Base-by-base conservation (phyloP, 2,888 invertebrate genomes). In the Cerceris rybyensis region DNA sequence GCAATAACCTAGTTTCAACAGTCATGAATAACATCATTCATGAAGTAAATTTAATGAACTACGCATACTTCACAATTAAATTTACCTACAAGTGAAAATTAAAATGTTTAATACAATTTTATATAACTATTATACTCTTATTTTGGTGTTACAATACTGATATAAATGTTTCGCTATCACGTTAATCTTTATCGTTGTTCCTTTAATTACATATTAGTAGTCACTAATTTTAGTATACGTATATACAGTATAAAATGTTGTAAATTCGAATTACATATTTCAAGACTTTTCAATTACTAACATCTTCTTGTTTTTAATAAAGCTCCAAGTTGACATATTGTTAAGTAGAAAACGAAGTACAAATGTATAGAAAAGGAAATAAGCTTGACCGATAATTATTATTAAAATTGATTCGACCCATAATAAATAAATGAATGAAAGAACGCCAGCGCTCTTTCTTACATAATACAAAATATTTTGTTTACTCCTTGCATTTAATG, bases 401-500 rank as follows among this genome's bases (percentile, higher is more conserved):
- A 46, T 6, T 7, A 65, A 55, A 49, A 43, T 50, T 66, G 7
- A 42, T 41, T 50, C 39, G 52, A 50, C 7, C 60, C 54, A 6
- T 63, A 70, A 60, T 70, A 76, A 68, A 76, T 73, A 74, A 59
- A 41, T 28, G 43, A 41, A n/a, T 42, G 58, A 52, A 14, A 77
- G 78, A 78, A 78, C 77, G 77, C 78, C 78, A 64, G 78, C 78
- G 64, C 17, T 64, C 77, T 72, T 61, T 28, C 71, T 72, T 61
- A 11, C 61, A 52, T 41, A 39, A 43, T 55, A 57, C 6, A 50
- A 46, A 60, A 49, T 49, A 69, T 16, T 0, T n/a, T 17, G 43
- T 11, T 16, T 42, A 66, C n/a, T 50, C 43, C 11, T 66, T 65
- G 0, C n/a, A 46, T 43, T 43, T 39, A 54, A 70, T 58, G 41